phyloP scores from a whole-genome alignment of 1,140 invertebrate genomes.

The Drosophila subobscura region DNA sequence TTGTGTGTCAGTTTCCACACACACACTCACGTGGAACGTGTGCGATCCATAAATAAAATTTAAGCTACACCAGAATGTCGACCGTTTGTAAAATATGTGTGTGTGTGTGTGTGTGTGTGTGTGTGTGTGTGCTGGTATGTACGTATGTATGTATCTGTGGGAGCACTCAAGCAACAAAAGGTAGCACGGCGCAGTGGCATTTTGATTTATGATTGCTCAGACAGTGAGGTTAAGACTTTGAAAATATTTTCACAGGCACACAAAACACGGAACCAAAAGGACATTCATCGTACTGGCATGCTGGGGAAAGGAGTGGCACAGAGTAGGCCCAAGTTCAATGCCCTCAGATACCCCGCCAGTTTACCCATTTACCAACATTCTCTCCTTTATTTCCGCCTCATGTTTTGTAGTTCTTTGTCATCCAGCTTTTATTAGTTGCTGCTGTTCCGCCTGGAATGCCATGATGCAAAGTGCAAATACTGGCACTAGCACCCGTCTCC shows the following conservation, averaged over 20 bases:
- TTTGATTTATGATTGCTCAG: constrained; percentile 81
- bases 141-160: constrained; percentile 26
- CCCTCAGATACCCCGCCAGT: constrained; percentile 3
- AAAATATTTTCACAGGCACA: constrained; percentile 79
- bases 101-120: constrained; percentile 16
- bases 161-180: constrained; percentile 79
- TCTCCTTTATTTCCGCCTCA: constrained; percentile 8
- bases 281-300: constrained; percentile 42
- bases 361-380: not conserved
- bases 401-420: constrained; percentile 45
- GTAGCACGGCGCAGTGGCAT: constrained; percentile 69
- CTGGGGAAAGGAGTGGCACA: constrained; percentile 5
- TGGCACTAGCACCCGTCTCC: constrained; percentile 1
- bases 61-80: constrained; percentile 73
- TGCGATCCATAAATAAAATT: constrained; percentile 79
- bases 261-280: constrained; percentile 47
- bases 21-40: constrained; percentile 23
- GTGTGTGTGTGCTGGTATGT: constrained; percentile 9
- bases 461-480: constrained; percentile 53
- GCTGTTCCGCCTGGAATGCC: constrained; percentile 27
- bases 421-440: constrained; percentile 72
- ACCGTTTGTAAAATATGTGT: constrained; percentile 41
- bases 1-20: constrained; percentile 22
- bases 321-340: constrained; percentile 51
- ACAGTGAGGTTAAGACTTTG: constrained; percentile 79